Base-by-base conservation (phyloP, 2,888 invertebrate genomes). In the Allophyes oxyacanthae region DNA sequence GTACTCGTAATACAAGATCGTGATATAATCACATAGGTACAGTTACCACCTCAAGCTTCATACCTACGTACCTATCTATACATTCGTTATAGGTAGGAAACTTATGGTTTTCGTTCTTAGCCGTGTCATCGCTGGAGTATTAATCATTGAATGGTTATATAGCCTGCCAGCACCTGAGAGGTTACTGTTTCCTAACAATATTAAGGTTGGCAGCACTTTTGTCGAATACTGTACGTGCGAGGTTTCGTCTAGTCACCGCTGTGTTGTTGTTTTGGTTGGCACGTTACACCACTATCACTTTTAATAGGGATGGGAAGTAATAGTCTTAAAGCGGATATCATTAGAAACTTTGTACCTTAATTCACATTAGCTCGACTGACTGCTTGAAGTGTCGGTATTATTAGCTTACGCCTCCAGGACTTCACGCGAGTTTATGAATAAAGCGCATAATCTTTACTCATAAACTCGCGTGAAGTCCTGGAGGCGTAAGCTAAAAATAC, bases 131-230 rank as follows among this genome's bases (percentile, higher is more conserved):
- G 65, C 64, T 56, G 54, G 72, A 83, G 77, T 89, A 92, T 92
- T 91, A 91, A 92, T 92, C 92, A 91, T 85, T 77, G 82, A 86
- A 88, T 86, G 85, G 88, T 88, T 84, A 84, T 83, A 75, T 73
- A 77, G 66, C 82, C 76, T 83, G 82, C 78, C 77, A 83, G 77
- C 86, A 89, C 89, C 89, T 89, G 88, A 84, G 85, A 85, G 87
- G 84, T 85, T 80, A 84, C 82, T 87, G 85, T 86, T 88, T 83
- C 82, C 84, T 82, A 84, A 84, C 85, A 85, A 84, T 83, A 83
- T 84, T 84, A 82, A 80, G 82, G 82, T 75, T 65, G 81, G 72
- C 70, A 82, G 80, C 82, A 86, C 84, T 85, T 85, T 86, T 86
- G 83, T 80, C 67, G 80, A 78, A 78, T 77, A 73, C 75, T 62